A percentile compares a stretch with the other conserved stretches of the same genome.
These are phyloP conservation scores for Synanthedon tipuliformis DNA, from an alignment of 2,888 invertebrate species.

Conservation along the genomic window DNA sequence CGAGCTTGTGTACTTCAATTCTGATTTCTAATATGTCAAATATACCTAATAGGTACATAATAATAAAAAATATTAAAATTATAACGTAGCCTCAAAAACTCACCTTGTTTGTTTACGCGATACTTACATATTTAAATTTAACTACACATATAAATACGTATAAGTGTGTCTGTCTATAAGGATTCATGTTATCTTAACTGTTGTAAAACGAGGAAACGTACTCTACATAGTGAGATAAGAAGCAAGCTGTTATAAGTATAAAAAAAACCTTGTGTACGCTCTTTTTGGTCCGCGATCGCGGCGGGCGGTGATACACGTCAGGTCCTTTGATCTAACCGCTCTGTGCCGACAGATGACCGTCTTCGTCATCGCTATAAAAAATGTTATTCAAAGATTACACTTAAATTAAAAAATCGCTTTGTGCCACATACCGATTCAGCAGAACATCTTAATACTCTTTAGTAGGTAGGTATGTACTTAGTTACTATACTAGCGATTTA, in stretches of 20 bases:
- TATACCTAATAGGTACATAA: too few species aligned
- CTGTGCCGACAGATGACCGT: constrained; percentile 16
- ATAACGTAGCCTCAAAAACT: too few species aligned
- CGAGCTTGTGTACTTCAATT: too few species aligned
- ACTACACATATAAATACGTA: too few species aligned
- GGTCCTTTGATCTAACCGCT: constrained; percentile 49
- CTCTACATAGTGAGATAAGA: constrained; percentile 26
- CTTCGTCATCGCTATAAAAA: constrained; percentile 16
- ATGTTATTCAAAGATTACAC: background rate
- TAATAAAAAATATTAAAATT: too few species aligned
- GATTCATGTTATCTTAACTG: constrained; percentile 12
- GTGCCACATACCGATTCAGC: constrained; percentile 5
- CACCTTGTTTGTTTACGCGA: too few species aligned
- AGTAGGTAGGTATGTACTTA: background rate
- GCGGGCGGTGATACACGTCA: constrained; percentile 53
- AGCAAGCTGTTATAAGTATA: constrained; percentile 46
- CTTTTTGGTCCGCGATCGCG: constrained; percentile 14
- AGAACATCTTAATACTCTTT: constrained; percentile 1
- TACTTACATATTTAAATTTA: too few species aligned
- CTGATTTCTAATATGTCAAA: too few species aligned
- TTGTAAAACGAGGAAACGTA: constrained; percentile 30
- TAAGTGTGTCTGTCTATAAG: constrained; percentile 6
- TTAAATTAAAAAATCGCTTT: background rate
- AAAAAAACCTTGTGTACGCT: constrained; percentile 42
- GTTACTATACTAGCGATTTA: too few species aligned